Percentiles rank a stretch among this genome's conserved stretches.
phyloP scores from a whole-genome alignment of 37 sponge, comb jelly and placozoan species.

The Beroe ovata region DNA sequence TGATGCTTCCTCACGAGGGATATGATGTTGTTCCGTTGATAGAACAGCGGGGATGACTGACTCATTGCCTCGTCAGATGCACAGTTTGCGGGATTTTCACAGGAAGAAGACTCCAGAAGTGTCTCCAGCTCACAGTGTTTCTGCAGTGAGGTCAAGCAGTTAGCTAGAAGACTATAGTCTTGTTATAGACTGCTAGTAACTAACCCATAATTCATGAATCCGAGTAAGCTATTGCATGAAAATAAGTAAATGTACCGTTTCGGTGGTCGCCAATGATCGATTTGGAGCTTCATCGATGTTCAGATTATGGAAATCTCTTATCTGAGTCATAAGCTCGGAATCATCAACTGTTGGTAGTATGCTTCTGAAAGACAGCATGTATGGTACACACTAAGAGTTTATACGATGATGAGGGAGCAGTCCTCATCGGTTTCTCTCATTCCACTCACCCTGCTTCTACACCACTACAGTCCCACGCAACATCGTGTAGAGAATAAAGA shows the following conservation, averaged over 20 bases:
- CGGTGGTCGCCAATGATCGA: too few species aligned
- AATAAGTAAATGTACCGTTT: too few species aligned
- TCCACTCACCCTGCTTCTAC: background rate
- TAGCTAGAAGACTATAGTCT: too few species aligned
- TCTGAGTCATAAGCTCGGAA: background rate
- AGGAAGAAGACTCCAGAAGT: too few species aligned
- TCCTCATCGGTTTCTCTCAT: background rate
- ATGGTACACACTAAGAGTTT: too few species aligned
- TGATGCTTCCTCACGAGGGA: slow-evolving; percentile 44
- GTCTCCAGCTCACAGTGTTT: too few species aligned
- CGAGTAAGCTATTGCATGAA: too few species aligned
- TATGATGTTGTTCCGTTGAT: slow-evolving; percentile 4
- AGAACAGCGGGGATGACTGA: background rate
- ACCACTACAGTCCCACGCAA: background rate
- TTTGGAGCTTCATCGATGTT: background rate
- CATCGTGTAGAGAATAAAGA: background rate
- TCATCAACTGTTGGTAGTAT: background rate
- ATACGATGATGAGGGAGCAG: background rate
- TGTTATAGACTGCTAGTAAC: too few species aligned
- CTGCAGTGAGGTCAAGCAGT: too few species aligned
- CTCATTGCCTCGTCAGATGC: slow-evolving; percentile 11
- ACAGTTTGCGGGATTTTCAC: background rate
- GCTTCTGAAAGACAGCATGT: too few species aligned
- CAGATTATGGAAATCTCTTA: background rate
- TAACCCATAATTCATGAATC: too few species aligned